phyloP scores from a whole-genome alignment of 2,888 invertebrate genomes.

The Tinea pellionella region DNA sequence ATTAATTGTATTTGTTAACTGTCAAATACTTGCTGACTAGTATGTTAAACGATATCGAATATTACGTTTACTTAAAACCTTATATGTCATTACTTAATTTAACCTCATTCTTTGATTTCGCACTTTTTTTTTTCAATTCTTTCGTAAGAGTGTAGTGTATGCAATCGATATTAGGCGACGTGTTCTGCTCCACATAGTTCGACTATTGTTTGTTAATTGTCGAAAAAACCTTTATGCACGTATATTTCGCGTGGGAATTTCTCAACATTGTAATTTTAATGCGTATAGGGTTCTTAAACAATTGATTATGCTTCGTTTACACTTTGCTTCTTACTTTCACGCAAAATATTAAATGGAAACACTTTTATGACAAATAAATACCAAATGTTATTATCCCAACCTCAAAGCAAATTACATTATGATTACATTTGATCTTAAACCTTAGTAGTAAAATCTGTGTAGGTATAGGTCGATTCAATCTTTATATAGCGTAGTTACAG shows the following conservation, averaged over 20 bases:
- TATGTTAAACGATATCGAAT: background rate
- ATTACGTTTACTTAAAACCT: background rate
- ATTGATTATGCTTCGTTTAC: background rate
- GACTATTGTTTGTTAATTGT: slow-evolving; percentile 29
- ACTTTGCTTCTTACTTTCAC: background rate
- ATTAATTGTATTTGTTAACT: too few relatives aligned
- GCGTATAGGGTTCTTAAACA: background rate
- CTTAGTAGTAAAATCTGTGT: too few relatives aligned
- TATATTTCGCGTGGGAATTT: slow-evolving; percentile 9
- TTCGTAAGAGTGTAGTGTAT: slow-evolving; percentile 21
- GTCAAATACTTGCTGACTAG: too few relatives aligned
- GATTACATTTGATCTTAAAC: too few relatives aligned
- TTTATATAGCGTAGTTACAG: too few relatives aligned
- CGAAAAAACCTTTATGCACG: slow-evolving; percentile 21
- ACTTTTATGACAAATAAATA: too few relatives aligned
- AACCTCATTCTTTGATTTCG: background rate
- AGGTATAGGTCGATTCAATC: too few relatives aligned
- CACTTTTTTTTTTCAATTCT: slow-evolving; percentile 12
- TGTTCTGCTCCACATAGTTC: slow-evolving; percentile 34
- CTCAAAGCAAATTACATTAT: too few relatives aligned
- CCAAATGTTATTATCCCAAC: too few relatives aligned
- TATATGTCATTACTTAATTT: background rate
- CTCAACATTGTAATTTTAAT: background rate
- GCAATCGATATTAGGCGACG: slow-evolving; percentile 23
- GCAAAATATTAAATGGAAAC: too few relatives aligned